Percentiles rank a stretch among this genome's conserved stretches.
phyloP scores from a whole-genome alignment of 1,140 invertebrate genomes.

The Brachionus rotundiformis region DNA sequence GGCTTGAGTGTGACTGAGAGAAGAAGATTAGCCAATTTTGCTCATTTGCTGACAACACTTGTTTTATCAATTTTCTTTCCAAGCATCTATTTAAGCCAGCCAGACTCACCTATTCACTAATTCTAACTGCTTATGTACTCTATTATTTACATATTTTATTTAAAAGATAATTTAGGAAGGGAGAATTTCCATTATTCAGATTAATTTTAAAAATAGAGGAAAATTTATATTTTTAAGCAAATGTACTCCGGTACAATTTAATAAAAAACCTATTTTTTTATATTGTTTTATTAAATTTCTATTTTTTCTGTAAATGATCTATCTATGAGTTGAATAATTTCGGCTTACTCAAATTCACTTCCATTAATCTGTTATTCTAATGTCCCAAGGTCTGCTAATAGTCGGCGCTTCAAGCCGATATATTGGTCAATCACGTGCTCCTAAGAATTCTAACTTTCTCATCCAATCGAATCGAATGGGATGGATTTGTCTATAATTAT shows the following conservation, averaged over 20 bases:
- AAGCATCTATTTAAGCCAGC: not conserved
- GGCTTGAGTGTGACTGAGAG: conserved; percentile 26
- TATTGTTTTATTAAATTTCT: too few relatives aligned
- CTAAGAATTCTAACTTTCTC: not conserved
- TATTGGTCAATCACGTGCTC: not conserved
- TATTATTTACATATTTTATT: too few relatives aligned
- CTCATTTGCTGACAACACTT: not conserved
- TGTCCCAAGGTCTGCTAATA: conserved; percentile 6
- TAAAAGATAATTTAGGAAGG: too few relatives aligned
- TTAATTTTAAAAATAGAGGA: too few relatives aligned
- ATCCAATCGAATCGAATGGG: not conserved
- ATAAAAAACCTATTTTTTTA: too few relatives aligned
- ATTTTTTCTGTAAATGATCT: not conserved
- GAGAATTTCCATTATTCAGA: too few relatives aligned
- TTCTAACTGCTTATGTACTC: too few relatives aligned
- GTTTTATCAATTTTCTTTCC: not conserved
- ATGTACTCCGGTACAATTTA: too few relatives aligned
- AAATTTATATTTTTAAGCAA: too few relatives aligned
- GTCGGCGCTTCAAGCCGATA: not conserved
- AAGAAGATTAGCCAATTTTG: conserved; percentile 25
- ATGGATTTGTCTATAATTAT: not conserved
- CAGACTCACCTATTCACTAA: too few relatives aligned
- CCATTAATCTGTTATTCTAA: not conserved
- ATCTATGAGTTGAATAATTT: too few relatives aligned
- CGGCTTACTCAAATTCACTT: not conserved